phyloP scores from a whole-genome alignment of 2,888 invertebrate species.

The Atherix ibis region DNA sequence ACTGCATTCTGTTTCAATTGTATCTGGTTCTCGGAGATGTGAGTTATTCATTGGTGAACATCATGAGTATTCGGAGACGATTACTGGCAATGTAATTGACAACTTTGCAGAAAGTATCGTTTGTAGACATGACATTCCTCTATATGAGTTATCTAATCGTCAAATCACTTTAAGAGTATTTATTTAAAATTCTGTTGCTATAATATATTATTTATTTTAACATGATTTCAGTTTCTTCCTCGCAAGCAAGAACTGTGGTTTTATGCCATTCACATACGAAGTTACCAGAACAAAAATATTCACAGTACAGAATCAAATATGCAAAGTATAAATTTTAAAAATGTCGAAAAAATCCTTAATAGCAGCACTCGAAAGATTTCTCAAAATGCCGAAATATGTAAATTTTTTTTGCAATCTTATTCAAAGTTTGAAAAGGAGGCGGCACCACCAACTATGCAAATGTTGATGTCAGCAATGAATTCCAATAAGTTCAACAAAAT shows the following conservation, averaged over 20 bases:
- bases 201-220: too few relatives aligned
- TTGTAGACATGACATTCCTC: slow-evolving; percentile 25
- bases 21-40: slow-evolving; percentile 23
- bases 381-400: slow-evolving; percentile 20
- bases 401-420: slow-evolving; percentile 15
- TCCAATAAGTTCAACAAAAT: too few relatives aligned
- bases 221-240: too few relatives aligned
- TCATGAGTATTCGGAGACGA: slow-evolving; percentile 25
- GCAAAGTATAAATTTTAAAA: slow-evolving; percentile 18
- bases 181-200: too few relatives aligned
- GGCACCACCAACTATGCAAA: slow-evolving; percentile 2
- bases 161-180: slow-evolving; percentile 1
- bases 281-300: too few relatives aligned
- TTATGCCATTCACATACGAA: background rate
- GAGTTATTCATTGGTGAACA: slow-evolving; percentile 23
- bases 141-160: slow-evolving; percentile 9
- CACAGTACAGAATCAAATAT: too few relatives aligned
- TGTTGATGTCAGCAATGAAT: slow-evolving; percentile 5
- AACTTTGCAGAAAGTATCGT: slow-evolving; percentile 17
- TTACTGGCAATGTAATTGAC: slow-evolving; percentile 18
- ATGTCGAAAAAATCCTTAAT: slow-evolving; percentile 21
- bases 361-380: slow-evolving; percentile 15
- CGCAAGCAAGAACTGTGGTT: too few relatives aligned
- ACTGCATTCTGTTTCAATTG: slow-evolving; percentile 21
- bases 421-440: background rate